Evolutionary conservation across 2,797 vertebrate genomes (phyloP), one percentile per base, ranked within the genome.

Genomic region (Lepus oiostolus): DNA sequence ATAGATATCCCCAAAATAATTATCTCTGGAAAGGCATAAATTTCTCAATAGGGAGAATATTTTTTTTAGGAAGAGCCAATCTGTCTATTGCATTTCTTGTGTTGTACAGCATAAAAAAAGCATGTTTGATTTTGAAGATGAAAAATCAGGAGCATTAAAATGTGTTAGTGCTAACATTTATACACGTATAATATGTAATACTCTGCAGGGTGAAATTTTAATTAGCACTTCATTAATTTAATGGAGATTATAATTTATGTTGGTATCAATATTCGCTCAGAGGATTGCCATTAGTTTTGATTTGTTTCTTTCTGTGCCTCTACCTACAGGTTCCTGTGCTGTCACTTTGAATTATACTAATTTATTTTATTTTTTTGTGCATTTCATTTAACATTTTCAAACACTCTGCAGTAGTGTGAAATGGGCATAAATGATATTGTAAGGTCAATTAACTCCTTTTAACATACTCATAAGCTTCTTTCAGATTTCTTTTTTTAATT

Each of bases 221-320:
- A 92, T 97, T 91, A 94, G 86, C 14, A 79, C 30, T 75, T 88
- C 38, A 83, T 95, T 22, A 92, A 83, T 6, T 90, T 91, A 94
- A 82, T 17, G 90, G 42, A 85, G 82, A 87, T 80, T 42, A 63
- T 88, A 80, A 52, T 86, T 95, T 95, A 95, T 14, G n/a, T 24
- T 91, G 82, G 1, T 93, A 88, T 80, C 82, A 93, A 80, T 76
- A 95, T 21, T 47, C 6, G 54, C 17, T 32, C 11, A 67, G 17
- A 91, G 50, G 65, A 1, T 77, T 88, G 90, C 12, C 85, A 74
- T 75, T 95, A 60, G 13, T 86, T 79, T 90, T 88, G 28, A 87
- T 70, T 92, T 95, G 71, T 84, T 90, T 93, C 50, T 65, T 32
- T 30, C 54, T 4, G 60, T 83, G 16, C 35, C 54, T 79, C 85